phyloP scores from a whole-genome alignment of 2,113 vertebrate species.

The Oriolus oriolus region DNA sequence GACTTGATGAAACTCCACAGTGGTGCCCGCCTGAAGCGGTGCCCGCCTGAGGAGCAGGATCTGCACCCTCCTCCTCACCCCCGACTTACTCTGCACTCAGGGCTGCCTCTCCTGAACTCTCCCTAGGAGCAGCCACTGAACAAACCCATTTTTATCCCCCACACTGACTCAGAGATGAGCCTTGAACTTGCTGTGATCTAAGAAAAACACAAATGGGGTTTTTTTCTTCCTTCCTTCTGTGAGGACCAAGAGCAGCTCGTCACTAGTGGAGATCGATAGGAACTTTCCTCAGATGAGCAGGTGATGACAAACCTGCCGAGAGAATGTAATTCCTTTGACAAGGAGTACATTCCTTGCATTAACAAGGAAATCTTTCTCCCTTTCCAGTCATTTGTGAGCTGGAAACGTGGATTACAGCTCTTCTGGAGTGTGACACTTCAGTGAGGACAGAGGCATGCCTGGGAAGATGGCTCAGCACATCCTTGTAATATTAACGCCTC shows the following conservation, averaged over 20 bases:
- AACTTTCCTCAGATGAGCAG: neutral
- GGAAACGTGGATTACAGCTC: neutral
- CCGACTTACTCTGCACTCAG: neutral
- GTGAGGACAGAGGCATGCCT: neutral
- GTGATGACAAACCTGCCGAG: neutral
- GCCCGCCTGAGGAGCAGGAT: neutral
- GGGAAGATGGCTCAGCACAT: neutral
- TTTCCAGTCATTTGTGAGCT: neutral
- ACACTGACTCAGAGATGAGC: neutral
- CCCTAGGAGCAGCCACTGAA: neutral
- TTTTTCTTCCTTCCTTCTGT: neutral
- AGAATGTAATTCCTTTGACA: neutral
- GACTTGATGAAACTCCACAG: accelerated
- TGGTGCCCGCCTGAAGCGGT: neutral
- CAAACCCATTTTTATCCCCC: neutral
- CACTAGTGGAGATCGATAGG: neutral
- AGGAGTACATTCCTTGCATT: neutral
- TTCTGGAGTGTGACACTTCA: neutral
- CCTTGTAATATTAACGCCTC: neutral
- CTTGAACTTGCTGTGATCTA: neutral
- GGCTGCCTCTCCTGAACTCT: neutral
- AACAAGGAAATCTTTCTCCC: constrained; percentile 9
- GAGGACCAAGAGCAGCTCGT: neutral
- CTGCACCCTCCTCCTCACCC: neutral
- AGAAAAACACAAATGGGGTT: neutral